Base-by-base conservation (phyloP, 2,797 vertebrate species). In the Hypotaenidia philippensis region DNA sequence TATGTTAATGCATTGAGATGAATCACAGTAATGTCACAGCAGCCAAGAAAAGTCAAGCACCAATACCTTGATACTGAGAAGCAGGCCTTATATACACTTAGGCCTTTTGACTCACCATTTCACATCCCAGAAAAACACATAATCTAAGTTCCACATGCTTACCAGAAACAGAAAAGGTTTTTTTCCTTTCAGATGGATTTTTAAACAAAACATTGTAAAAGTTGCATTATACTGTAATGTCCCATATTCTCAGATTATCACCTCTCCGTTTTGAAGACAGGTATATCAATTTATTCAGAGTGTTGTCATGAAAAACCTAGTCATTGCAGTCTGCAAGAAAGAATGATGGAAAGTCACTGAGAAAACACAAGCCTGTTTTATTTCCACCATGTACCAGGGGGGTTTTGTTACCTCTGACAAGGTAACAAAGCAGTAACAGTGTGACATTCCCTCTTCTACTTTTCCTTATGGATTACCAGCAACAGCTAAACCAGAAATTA, bases 1-100 rank as follows among this genome's bases (percentile, higher is more conserved):
- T 96, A 84, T 68, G 60, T 80, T 97, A 95, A 97, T 82, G 27
- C 13, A 81, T 12, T 57, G 79, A 93, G 93, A 96, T 86, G 87
- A 93, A 87, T 94, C 93, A 45, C 85, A 83, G 92, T 11, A 83
- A 82, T 18, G 52, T 49, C 65, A 70, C 63, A 61, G 79, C 72
- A 95, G 89, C 90, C 94, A 97, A 89, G 81, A 76, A 72, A 94
- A 63, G 52, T 94, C 94, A 86, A 78, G 80, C 57, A 88, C 69
- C 81, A 87, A 40, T 59, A 89, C 83, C 87, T 69, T 31, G 85
- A 93, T 70, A 75, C 36, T 34, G 87, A 94, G 86, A 93, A 69
- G 40, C 56, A 83, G 53, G n/a, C 45, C 66, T 40, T 57, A 10
- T 16, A n/a, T 13, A 22, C 9, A 36, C 59, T 40, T 18, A 68